Base-by-base conservation (phyloP, 2,113 vertebrate species). In the Hyla sarda region DNA sequence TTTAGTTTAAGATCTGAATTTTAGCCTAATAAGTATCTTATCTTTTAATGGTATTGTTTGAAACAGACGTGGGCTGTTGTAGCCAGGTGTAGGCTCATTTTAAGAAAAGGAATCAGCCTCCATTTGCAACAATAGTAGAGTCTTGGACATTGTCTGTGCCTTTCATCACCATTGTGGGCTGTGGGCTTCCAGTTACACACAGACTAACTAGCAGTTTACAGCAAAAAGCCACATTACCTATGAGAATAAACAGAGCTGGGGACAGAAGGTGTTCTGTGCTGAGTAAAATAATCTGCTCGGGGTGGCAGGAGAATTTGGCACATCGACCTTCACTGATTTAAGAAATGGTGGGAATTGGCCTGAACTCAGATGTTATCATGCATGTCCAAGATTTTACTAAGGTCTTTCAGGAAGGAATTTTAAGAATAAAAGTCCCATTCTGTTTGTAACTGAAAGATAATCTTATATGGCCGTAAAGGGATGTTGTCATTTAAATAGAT, bases 241-340 rank as follows among this genome's bases (percentile, higher is more conserved):
- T 67, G 54, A 67, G 56, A 84, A 23, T 74, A 67, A 73, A 50
- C 56, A 34, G 34, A 65, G 83, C n/a, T 52, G 41, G 56, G 82
- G 83, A 84, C 83, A 84, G 72, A 84, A 77, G 83, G 83, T 77
- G 56, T 84, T 84, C 73, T 84, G 83, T 84, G 72, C 45, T 37
- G 56, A 25, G 83, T 77, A 84, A 84, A 84, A 75, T 65, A 77
- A 84, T 84, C 73, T 84, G 25, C 73, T 84, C 83, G 23, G 58
- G 58, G 25, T 67, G 73, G 9, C 28, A 65, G 34, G 28, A 77
- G 74, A 84, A 65, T 77, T 75, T 77, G 50, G 83, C 83, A 84
- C 73, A 84, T 76, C 14, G 41, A 65, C 83, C 41, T 67, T 32
- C 2, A 16, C 54, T 77, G 58, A 77, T 37, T 84, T 67, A 77